phyloP scores from a whole-genome alignment of 2,113 vertebrate species.

The Motacilla tschutschensis region DNA sequence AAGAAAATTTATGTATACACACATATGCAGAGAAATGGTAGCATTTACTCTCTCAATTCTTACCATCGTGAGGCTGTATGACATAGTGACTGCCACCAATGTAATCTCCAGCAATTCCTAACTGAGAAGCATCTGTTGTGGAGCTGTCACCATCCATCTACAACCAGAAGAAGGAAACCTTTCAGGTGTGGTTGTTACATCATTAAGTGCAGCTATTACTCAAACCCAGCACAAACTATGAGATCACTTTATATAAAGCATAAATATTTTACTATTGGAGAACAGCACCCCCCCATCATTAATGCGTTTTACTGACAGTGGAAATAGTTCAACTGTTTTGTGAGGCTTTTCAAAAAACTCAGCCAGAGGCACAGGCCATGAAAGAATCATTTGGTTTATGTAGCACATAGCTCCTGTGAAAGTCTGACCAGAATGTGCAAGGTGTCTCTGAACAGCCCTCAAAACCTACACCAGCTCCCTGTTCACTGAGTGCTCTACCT shows the following conservation, averaged over 20 bases:
- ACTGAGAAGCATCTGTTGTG: conserved; percentile 94
- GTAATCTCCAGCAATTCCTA: conserved; percentile 94
- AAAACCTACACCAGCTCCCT: neutral
- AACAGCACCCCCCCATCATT: neutral
- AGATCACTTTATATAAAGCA: neutral
- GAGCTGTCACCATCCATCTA: conserved; percentile 96
- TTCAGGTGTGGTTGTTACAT: neutral
- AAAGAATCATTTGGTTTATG: neutral
- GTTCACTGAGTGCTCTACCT: neutral
- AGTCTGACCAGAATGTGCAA: neutral
- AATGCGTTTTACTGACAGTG: neutral
- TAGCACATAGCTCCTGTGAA: neutral
- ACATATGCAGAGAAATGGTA: neutral
- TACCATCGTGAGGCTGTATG: conserved; percentile 94
- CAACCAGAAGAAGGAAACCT: conserved; percentile 1
- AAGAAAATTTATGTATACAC: neutral
- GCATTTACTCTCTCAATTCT: conserved; percentile 30
- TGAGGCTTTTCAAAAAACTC: neutral
- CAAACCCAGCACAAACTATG: neutral
- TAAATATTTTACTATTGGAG: neutral
- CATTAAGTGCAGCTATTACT: neutral
- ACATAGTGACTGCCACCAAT: conserved; percentile 93
- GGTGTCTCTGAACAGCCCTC: neutral
- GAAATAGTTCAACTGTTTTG: neutral
- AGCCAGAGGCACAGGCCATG: neutral